These are phyloP conservation scores for Ceyx erithaca DNA, from an alignment of 2,797 vertebrate species.

Conservation along the genomic window DNA sequence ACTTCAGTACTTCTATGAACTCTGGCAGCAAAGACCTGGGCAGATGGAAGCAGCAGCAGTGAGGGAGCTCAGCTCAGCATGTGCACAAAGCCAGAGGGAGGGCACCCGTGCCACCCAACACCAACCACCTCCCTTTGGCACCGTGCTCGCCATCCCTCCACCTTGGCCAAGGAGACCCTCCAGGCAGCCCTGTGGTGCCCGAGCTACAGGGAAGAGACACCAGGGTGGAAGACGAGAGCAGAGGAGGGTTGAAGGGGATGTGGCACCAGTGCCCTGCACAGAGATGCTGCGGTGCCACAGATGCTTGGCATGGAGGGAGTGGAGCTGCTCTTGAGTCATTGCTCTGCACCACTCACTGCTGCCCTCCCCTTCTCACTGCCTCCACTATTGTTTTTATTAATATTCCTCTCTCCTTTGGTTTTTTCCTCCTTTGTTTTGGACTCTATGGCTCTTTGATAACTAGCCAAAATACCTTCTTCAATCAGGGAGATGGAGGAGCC, in stretches of 20 bases:
- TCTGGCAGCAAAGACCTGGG: conserved; percentile 8
- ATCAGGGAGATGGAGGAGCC: accelerated
- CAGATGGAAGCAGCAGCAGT: conserved; percentile 49
- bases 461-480: neutral
- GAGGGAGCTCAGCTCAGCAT: neutral
- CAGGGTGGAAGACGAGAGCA: accelerated
- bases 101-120: neutral
- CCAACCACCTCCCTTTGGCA: neutral
- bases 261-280: neutral
- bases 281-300: neutral
- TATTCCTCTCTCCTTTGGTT: neutral
- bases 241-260: neutral
- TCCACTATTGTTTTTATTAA: neutral
- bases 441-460: neutral
- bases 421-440: neutral
- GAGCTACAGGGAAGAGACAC: accelerated
- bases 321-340: conserved; percentile 28
- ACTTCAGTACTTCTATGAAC: conserved; percentile 1
- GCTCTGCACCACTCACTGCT: conserved; percentile 21
- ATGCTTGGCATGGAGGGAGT: neutral
- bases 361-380: neutral
- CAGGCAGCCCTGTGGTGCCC: neutral
- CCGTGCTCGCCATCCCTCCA: neutral
- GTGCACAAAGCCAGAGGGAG: neutral
- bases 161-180: neutral